These are phyloP conservation scores for Luehdorfia chinensis DNA, from an alignment of 1,140 invertebrate genomes.

Conservation along the genomic window DNA sequence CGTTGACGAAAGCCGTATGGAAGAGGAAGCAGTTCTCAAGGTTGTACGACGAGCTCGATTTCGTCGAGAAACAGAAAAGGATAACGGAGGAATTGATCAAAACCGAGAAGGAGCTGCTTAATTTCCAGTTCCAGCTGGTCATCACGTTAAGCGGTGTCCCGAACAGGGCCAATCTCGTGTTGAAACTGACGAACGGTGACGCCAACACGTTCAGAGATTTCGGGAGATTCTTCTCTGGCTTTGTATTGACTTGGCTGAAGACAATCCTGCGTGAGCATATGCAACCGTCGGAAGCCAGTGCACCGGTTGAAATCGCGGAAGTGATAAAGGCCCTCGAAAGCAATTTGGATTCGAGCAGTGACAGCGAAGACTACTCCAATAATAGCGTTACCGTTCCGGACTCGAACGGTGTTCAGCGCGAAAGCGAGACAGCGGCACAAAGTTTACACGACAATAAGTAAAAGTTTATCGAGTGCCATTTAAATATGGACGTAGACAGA, in stretches of 20 bases:
- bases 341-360: background rate
- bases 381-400: too few species aligned
- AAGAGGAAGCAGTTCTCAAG: conserved; percentile 35
- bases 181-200: conserved; percentile 35
- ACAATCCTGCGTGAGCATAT: conserved; percentile 26
- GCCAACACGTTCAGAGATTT: conserved; percentile 35
- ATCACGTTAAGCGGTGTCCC: conserved; percentile 28
- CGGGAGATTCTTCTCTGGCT: conserved; percentile 40
- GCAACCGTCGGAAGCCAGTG: background rate
- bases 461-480: too few species aligned
- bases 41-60: conserved; percentile 20
- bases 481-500: too few species aligned
- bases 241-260: conserved; percentile 37
- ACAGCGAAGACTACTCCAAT: background rate
- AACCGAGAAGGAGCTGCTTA: conserved; percentile 19
- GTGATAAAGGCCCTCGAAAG: conserved; percentile 10
- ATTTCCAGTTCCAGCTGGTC: conserved; percentile 33
- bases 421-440: too few species aligned
- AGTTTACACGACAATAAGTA: too few species aligned
- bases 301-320: conserved; percentile 10
- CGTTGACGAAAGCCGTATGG: conserved; percentile 42
- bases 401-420: too few species aligned
- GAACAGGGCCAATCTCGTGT: conserved; percentile 16
- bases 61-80: conserved; percentile 31
- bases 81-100: conserved; percentile 43